Evolutionary conservation across 2,113 vertebrate genomes (phyloP).

Genomic region (Rhipidura dahli): DNA sequence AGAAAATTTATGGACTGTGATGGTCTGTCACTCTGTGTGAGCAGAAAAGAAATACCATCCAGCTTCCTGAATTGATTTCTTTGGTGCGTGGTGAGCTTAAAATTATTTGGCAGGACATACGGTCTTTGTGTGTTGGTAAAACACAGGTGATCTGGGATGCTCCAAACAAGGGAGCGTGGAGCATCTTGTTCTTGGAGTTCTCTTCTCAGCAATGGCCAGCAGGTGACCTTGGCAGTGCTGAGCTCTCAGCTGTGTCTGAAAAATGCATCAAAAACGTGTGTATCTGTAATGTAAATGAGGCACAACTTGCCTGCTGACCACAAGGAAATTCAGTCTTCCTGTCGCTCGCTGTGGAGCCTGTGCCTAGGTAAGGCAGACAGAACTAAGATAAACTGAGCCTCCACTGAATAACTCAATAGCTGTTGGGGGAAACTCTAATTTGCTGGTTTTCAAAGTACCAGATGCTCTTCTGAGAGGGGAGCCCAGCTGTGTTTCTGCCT

Average conservation of each 20-base stretch:
- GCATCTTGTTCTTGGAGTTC: background rate
- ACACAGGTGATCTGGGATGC: background rate
- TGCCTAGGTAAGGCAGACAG: background rate
- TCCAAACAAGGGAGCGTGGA: background rate
- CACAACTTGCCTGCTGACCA: background rate
- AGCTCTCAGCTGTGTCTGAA: background rate
- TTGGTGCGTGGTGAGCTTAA: background rate
- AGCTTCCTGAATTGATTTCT: slow-evolving; percentile 10
- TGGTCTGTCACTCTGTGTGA: slow-evolving; percentile 34
- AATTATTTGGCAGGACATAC: background rate
- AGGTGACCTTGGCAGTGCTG: background rate
- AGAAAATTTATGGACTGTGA: slow-evolving; percentile 43
- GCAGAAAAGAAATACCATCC: slow-evolving; percentile 9
- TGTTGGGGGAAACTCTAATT: background rate
- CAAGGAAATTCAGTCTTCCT: background rate
- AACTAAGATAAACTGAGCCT: background rate
- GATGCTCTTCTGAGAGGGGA: background rate
- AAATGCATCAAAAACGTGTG: background rate
- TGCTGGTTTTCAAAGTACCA: background rate
- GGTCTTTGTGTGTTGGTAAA: slow-evolving; percentile 1
- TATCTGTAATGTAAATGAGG: background rate
- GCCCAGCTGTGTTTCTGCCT: background rate
- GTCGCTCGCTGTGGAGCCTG: fast-evolving
- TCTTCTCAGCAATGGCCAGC: background rate
- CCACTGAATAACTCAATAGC: background rate